A percentile compares a stretch with the other conserved stretches of the same genome.
phyloP scores from a whole-genome alignment of 2,113 vertebrate genomes.

The Dasyornis broadbenti region DNA sequence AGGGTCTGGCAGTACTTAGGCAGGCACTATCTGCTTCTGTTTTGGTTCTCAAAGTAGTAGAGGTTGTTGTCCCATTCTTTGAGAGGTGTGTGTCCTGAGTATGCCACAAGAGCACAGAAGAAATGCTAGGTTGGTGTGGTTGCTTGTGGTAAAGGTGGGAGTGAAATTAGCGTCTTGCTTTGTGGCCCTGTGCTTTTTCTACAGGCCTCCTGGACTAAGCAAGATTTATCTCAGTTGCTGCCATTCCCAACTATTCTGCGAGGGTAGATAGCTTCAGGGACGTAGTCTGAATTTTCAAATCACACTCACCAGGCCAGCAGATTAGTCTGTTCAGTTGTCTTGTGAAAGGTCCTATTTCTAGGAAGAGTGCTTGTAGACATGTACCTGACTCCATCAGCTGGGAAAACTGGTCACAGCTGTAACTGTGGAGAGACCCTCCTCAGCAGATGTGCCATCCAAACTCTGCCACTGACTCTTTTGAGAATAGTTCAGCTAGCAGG shows the following conservation, averaged over 20 bases:
- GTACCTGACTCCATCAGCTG: neutral
- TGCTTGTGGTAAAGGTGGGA: neutral
- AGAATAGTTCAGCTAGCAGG: neutral
- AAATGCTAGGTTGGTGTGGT: neutral
- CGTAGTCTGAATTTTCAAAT: neutral
- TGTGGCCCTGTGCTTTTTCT: neutral
- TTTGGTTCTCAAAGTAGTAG: neutral
- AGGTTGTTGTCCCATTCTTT: neutral
- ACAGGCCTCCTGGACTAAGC: neutral
- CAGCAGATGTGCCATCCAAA: neutral
- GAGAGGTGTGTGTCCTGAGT: neutral
- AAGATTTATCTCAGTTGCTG: neutral
- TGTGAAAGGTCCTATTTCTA: neutral
- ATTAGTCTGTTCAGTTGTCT: neutral
- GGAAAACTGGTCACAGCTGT: neutral
- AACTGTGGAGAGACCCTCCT: neutral
- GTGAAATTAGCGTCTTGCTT: neutral
- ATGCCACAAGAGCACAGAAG: neutral
- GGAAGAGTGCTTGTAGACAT: neutral
- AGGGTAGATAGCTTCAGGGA: neutral
- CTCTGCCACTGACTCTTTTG: neutral
- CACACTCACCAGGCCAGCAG: neutral
- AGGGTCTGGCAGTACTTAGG: neutral
- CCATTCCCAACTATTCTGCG: neutral
- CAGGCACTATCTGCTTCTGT: neutral